These are phyloP conservation scores for Zoanthus gigantus DNA, from an alignment of 92 coral and sea anemone genomes.

Conservation along the genomic window DNA sequence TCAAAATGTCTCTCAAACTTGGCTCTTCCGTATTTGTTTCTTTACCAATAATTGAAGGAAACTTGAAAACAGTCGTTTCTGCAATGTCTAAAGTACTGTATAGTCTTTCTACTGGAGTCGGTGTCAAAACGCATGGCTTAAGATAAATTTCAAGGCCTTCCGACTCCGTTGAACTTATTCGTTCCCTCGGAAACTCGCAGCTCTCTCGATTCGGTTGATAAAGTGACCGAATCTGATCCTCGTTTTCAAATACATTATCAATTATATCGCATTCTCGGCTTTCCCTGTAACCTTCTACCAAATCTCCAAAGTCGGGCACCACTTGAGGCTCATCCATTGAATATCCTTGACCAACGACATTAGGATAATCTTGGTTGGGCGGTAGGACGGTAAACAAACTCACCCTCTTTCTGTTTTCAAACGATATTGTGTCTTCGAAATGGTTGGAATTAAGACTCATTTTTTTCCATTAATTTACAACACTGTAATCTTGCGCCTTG, in stretches of 20 bases:
- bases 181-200: constrained; percentile 47
- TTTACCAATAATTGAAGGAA: constrained; percentile 44
- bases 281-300: constrained; percentile 48
- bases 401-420: neutral
- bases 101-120: constrained; percentile 77
- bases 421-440: neutral
- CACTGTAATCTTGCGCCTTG: neutral
- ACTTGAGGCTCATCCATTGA: constrained; percentile 65
- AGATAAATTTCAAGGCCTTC: constrained; percentile 69
- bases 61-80: constrained; percentile 61
- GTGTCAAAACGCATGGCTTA: constrained; percentile 78
- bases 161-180: constrained; percentile 34
- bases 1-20: constrained; percentile 13
- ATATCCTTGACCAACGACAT: neutral
- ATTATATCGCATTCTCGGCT: neutral
- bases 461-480: neutral
- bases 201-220: constrained; percentile 14
- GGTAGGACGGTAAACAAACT: constrained; percentile 8
- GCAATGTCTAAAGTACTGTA: constrained; percentile 77
- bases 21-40: neutral
- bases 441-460: neutral
- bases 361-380: neutral
- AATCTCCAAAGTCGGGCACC: constrained; percentile 63
- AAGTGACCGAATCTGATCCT: constrained; percentile 7
- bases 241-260: constrained; percentile 33